These are phyloP conservation scores for Dasysyrphus albostriatus DNA, from an alignment of 2,888 invertebrate genomes.

Conservation along the genomic window DNA sequence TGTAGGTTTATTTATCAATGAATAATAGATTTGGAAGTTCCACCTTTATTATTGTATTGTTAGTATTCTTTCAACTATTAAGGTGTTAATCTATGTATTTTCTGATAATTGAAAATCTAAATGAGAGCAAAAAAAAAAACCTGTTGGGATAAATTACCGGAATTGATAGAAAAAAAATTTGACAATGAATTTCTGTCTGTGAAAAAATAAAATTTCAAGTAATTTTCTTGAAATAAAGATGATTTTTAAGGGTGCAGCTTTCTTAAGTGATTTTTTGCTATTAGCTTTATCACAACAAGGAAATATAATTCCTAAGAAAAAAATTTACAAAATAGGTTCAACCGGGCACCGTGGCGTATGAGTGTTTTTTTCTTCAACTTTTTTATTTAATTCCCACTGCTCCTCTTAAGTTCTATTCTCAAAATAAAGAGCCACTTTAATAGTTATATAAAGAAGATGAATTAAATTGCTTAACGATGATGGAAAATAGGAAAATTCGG, in stretches of 20 bases:
- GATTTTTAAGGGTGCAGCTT: not conserved
- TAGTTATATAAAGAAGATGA: too few species aligned
- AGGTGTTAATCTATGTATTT: not conserved
- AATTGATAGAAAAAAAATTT: not conserved
- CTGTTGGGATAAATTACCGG: not conserved
- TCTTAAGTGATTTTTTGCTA: not conserved
- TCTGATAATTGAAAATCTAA: not conserved
- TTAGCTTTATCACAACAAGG: not conserved
- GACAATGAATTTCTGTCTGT: too few species aligned
- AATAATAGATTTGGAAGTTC: not conserved
- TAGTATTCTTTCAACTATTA: not conserved
- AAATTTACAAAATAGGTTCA: too few species aligned
- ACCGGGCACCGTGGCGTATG: not conserved
- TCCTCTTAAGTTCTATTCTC: too few species aligned
- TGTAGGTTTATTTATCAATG: not conserved
- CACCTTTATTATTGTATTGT: not conserved
- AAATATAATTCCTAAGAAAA: not conserved
- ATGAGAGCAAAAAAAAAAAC: not conserved
- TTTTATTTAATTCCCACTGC: too few species aligned
- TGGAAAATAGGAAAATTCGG: too few species aligned
- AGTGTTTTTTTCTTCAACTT: not conserved
- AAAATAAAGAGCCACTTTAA: too few species aligned
- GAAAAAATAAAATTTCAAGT: too few species aligned
- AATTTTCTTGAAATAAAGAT: too few species aligned
- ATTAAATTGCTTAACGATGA: too few species aligned